Evolutionary conservation across 2,113 vertebrate genomes (phyloP).

Genomic region (Rhea americana): DNA sequence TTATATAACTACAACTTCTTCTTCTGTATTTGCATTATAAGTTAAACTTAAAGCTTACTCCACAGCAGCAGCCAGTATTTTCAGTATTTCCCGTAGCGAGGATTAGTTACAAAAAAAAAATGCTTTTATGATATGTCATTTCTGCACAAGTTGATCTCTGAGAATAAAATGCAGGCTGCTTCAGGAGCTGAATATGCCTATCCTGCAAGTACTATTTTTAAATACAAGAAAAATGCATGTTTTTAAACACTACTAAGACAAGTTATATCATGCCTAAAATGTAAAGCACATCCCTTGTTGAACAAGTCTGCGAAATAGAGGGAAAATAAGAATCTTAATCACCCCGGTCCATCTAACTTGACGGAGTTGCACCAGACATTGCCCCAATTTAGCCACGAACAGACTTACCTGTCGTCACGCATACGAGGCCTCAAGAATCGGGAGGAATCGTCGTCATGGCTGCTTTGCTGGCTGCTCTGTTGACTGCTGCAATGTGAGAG

Average conservation of each 20-base stretch:
- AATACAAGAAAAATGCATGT: fast-evolving
- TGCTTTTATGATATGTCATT: neutral
- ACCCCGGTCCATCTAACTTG: fast-evolving
- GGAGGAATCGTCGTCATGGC: slow-evolving; percentile 87
- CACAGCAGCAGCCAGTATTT: neutral
- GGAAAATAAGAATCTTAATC: fast-evolving
- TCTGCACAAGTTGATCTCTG: neutral
- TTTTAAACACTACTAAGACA: fast-evolving
- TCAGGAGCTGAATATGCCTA: neutral
- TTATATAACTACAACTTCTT: neutral
- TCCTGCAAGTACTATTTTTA: neutral
- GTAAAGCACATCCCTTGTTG: neutral
- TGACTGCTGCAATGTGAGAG: slow-evolving; percentile 78
- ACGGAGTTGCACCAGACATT: fast-evolving
- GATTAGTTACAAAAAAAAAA: neutral
- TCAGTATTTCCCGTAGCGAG: neutral
- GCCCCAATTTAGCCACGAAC: fast-evolving
- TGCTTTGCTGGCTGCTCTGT: slow-evolving; percentile 91
- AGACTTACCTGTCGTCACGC: slow-evolving; percentile 82
- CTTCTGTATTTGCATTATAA: neutral
- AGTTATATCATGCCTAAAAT: neutral
- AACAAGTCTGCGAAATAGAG: neutral
- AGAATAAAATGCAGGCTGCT: neutral
- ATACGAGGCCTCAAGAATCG: slow-evolving; percentile 87
- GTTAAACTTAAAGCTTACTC: neutral